A percentile compares a stretch with the other conserved stretches of the same genome.
Evolutionary conservation across 2,888 invertebrate genomes (phyloP).

Genomic region (Carabus problematicus): DNA sequence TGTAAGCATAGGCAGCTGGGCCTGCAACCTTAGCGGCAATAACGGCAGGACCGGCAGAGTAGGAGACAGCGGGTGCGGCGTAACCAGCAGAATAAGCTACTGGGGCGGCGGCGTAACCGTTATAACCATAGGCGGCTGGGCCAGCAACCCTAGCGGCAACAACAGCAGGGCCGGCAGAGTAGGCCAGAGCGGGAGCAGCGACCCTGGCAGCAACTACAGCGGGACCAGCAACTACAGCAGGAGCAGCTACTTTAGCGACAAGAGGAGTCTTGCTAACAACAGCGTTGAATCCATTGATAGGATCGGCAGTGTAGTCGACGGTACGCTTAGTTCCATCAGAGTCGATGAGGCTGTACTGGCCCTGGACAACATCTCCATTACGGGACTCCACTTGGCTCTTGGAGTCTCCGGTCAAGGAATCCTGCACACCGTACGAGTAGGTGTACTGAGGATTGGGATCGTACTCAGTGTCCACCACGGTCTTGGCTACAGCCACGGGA

Average conservation of each 20-base stretch:
- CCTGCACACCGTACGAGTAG: constrained; percentile 66
- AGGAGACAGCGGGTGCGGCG: constrained; percentile 35
- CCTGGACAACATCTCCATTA: constrained; percentile 68
- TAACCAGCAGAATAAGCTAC: constrained; percentile 31
- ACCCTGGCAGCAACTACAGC: constrained; percentile 45
- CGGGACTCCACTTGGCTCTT: constrained; percentile 70
- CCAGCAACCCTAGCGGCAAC: constrained; percentile 8
- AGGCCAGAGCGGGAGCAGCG: constrained; percentile 45
- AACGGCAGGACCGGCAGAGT: constrained; percentile 1
- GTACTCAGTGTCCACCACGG: constrained; percentile 52
- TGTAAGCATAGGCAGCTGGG: constrained; percentile 41
- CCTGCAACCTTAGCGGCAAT: constrained; percentile 43
- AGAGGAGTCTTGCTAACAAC: constrained; percentile 62
- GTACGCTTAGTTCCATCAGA: constrained; percentile 70
- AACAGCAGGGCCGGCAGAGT: constrained; percentile 38
- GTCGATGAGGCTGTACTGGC: constrained; percentile 64
- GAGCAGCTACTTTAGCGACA: constrained; percentile 51
- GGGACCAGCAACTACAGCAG: constrained; percentile 51
- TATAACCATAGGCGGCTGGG: constrained; percentile 30
- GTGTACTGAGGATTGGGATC: constrained; percentile 63
- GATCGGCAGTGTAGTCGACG: constrained; percentile 68
- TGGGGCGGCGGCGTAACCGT: constrained; percentile 43
- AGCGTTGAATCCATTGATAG: constrained; percentile 64
- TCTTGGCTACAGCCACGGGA: constrained; percentile 51
- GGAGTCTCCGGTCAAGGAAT: constrained; percentile 64